phyloP scores from a whole-genome alignment of 2,113 vertebrate species.

The Hemiscyllium ocellatum region DNA sequence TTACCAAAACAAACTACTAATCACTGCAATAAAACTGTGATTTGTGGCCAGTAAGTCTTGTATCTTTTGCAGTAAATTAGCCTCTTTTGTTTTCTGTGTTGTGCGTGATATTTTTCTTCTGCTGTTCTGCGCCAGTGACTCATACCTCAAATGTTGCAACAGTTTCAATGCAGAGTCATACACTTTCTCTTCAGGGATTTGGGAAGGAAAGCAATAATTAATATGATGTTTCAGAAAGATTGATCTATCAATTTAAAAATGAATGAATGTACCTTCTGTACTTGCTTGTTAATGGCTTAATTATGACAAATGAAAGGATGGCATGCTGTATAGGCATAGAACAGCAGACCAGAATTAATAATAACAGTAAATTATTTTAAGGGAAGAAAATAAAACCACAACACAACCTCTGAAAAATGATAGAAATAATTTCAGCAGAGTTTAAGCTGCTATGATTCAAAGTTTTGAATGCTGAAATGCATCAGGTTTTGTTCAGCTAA shows the following conservation, averaged over 20 bases:
- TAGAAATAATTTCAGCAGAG: neutral
- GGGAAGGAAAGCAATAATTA: slow-evolving; percentile 25
- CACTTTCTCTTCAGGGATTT: slow-evolving; percentile 11
- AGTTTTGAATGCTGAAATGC: neutral
- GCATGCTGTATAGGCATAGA: neutral
- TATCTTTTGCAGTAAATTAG: neutral
- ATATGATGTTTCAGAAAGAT: slow-evolving; percentile 14
- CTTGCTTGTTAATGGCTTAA: slow-evolving; percentile 19
- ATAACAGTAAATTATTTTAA: neutral
- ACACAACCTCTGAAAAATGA: neutral
- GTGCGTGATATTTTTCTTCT: neutral
- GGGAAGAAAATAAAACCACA: neutral
- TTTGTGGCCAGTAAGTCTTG: neutral
- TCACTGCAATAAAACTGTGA: neutral
- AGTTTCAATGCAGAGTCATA: neutral
- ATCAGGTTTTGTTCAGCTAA: neutral
- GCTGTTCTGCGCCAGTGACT: neutral
- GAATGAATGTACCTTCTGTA: neutral
- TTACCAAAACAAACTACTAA: neutral
- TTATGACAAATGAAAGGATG: slow-evolving; percentile 2
- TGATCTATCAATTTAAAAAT: slow-evolving; percentile 19
- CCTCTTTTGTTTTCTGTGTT: neutral
- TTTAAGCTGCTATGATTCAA: neutral
- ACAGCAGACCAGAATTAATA: neutral
- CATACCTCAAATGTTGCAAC: neutral